Base-by-base conservation (phyloP, 2,113 vertebrate genomes). In the Chroicocephalus ridibundus region DNA sequence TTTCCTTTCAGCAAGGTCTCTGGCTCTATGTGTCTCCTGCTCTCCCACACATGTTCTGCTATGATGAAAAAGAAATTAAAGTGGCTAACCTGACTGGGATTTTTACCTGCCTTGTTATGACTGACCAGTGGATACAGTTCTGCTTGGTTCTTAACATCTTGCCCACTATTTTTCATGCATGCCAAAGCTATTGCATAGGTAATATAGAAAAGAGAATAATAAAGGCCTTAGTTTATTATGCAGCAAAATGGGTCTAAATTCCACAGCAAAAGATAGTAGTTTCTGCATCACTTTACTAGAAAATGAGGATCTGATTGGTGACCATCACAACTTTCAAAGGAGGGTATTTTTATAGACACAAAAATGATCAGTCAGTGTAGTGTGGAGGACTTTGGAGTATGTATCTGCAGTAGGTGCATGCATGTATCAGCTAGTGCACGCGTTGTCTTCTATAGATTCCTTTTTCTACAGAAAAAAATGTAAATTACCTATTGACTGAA, bases 261-360 rank as follows among this genome's bases (percentile, higher is more conserved):
- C n/a, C 32, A 64, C n/a, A 61, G 31, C 3, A 65, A 27, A 34
- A 51, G 13, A 4, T n/a, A 34, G 11, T 29, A 0, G 0, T 49
- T 88, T 42, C 47, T 82, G 49, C 16, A 15, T 78, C 10, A 1
- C 9, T 74, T 82, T 60, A 34, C 9, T 24, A 16, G 82, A 70
- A 79, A 70, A 75, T 36, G 15, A 44, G 47, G 34, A 47, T 90
- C 38, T 62, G 25, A 24, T 75, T 46, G 70, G 29, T 51, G 65
- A 55, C 9, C 13, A 29, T n/a, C 13, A 10, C 2, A 25, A 22
- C 40, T 91, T 76, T 80, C 21, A 34, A 72, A 82, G 26, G 15
- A 57, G 34, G 22, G 11, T 24, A 19, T 47, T 72, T 76, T 52
- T 17, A 14, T 17, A 47, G 42, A 17, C 2, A 6, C 27, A 21